Evolutionary conservation across 2,113 vertebrate genomes (phyloP).

Genomic region (Dromaius novaehollandiae): DNA sequence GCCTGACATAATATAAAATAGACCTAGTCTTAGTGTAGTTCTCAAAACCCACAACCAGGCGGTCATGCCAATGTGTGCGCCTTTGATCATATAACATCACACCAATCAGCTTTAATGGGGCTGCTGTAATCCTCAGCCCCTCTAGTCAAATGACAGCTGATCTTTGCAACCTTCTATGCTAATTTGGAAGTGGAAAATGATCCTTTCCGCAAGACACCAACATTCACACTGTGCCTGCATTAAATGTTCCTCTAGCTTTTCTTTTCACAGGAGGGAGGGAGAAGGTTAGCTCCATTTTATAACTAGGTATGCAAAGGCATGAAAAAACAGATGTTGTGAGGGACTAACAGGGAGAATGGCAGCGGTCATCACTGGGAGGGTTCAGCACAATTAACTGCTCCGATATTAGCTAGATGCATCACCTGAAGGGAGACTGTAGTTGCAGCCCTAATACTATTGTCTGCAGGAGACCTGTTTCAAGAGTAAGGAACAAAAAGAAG

Average conservation of each 20-base stretch:
- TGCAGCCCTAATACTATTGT: background rate
- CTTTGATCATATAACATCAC: background rate
- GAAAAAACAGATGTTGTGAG: background rate
- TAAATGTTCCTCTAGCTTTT: background rate
- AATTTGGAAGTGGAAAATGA: background rate
- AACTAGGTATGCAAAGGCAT: background rate
- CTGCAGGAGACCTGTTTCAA: background rate
- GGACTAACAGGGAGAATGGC: background rate
- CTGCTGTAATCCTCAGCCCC: background rate
- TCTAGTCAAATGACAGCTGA: background rate
- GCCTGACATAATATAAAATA: background rate
- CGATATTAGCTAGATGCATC: background rate
- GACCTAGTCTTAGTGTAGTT: background rate
- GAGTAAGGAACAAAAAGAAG: conserved; percentile 21
- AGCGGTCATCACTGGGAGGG: accelerated
- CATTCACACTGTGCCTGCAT: background rate
- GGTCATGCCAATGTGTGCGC: too few species aligned
- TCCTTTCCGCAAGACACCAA: background rate
- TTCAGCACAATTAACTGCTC: background rate
- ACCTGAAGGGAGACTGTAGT: background rate
- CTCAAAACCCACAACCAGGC: background rate
- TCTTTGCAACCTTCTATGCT: background rate
- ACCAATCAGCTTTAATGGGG: accelerated
- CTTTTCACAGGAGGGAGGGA: background rate
- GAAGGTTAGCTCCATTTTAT: background rate